A percentile compares a stretch with the other conserved stretches of the same genome.
These are phyloP conservation scores for Lepidotrigona ventralis DNA, from an alignment of 1,140 invertebrate species.

Conservation along the genomic window DNA sequence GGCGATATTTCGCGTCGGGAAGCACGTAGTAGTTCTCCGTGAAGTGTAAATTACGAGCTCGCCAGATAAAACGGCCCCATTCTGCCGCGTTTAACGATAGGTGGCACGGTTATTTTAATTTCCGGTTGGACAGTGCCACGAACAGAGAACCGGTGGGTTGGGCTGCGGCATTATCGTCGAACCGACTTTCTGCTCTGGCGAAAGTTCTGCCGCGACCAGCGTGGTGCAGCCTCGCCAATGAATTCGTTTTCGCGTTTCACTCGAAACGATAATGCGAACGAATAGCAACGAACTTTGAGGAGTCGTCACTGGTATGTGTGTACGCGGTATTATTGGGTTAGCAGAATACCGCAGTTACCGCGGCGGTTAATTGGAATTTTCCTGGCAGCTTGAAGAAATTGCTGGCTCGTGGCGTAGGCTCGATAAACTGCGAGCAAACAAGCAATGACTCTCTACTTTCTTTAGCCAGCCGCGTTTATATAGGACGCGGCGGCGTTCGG, in stretches of 20 bases:
- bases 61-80: background rate
- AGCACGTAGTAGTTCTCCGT: background rate
- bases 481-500: background rate
- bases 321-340: no score
- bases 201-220: constrained; percentile 18
- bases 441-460: constrained; percentile 4
- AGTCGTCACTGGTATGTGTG: no score
- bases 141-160: background rate
- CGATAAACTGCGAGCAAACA: constrained; percentile 3
- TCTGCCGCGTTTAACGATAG: background rate
- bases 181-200: constrained; percentile 3
- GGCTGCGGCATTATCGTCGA: constrained; percentile 2
- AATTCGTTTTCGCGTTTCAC: constrained; percentile 44
- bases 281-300: constrained; percentile 37
- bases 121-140: constrained; percentile 33
- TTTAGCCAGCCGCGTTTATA: constrained; percentile 34
- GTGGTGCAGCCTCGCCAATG: constrained; percentile 34
- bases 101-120: constrained; percentile 31
- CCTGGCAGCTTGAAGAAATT: constrained; percentile 54
- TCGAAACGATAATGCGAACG: constrained; percentile 18
- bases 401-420: constrained; percentile 49
- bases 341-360: no score
- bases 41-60: background rate
- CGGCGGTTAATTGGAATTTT: constrained; percentile 56
- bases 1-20: background rate